These are phyloP conservation scores for Leptopilina drosophilae DNA, from an alignment of 2,888 invertebrate genomes.

Conservation along the genomic window DNA sequence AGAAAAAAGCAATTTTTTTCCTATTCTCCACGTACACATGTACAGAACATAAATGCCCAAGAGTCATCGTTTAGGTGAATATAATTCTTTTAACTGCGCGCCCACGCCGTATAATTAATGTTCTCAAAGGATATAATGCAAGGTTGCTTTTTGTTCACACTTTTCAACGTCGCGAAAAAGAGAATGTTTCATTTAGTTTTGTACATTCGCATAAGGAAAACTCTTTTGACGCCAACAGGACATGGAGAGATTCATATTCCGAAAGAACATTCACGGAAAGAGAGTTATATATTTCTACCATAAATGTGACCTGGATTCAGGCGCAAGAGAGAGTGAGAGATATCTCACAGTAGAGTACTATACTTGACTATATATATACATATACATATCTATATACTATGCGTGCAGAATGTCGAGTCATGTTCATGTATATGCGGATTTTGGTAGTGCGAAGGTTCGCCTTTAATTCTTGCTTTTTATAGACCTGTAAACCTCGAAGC, in stretches of 20 bases:
- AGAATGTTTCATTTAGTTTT: constrained; percentile 37
- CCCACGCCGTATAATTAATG: constrained; percentile 1
- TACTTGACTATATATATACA: too few relatives aligned
- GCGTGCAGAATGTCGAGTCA: constrained; percentile 23
- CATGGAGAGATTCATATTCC: constrained; percentile 32
- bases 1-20: too few relatives aligned
- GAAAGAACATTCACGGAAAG: constrained; percentile 26
- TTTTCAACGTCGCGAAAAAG: constrained; percentile 18
- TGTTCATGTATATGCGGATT: constrained; percentile 39
- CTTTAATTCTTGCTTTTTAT: constrained; percentile 39
- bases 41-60: not conserved
- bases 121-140: constrained; percentile 16
- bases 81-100: constrained; percentile 11
- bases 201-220: constrained; percentile 4
- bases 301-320: constrained; percentile 33
- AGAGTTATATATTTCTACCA: constrained; percentile 24
- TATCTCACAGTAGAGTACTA: not conserved
- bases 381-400: not conserved
- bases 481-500: constrained; percentile 27
- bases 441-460: constrained; percentile 27
- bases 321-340: not conserved
- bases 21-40: too few relatives aligned
- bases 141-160: constrained; percentile 8
- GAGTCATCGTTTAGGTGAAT: constrained; percentile 33
- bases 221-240: constrained; percentile 27